Evolutionary conservation across 2,113 vertebrate species (phyloP).

Genomic region (Bothrops jararaca): DNA sequence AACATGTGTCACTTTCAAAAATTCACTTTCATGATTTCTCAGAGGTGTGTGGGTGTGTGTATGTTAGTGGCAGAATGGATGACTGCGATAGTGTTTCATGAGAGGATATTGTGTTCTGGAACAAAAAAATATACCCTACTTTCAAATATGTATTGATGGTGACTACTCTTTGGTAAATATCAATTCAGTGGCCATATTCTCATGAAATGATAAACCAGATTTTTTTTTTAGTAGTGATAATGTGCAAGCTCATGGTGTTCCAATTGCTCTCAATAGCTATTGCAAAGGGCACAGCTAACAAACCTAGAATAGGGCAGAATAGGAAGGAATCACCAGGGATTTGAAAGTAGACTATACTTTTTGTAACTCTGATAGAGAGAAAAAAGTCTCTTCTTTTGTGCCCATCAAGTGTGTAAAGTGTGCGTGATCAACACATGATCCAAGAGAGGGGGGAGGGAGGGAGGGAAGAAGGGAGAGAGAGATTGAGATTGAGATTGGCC

Average conservation of each 20-base stretch:
- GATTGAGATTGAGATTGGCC: not conserved
- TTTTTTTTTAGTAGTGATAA: not conserved
- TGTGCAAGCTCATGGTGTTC: not conserved
- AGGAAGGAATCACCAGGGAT: not conserved
- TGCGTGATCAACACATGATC: not conserved
- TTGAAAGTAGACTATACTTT: not conserved
- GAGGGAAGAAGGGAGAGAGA: not conserved
- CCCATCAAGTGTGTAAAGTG: too few species aligned
- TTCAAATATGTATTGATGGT: not conserved
- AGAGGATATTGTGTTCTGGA: not conserved
- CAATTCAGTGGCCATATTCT: not conserved
- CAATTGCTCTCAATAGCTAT: not conserved
- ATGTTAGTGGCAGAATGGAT: not conserved
- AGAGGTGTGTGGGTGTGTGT: not conserved
- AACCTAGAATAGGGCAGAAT: not conserved
- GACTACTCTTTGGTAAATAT: not conserved
- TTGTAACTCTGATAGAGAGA: not conserved
- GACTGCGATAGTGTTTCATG: not conserved
- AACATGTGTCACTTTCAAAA: constrained; percentile 20
- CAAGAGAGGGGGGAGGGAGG: not conserved
- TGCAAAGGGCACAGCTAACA: not conserved
- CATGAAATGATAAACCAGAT: not conserved
- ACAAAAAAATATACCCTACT: not conserved
- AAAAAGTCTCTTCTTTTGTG: not conserved
- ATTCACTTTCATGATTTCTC: constrained; percentile 5